phyloP scores from a whole-genome alignment of 1,140 invertebrate genomes.

The Drosophila mayri region DNA sequence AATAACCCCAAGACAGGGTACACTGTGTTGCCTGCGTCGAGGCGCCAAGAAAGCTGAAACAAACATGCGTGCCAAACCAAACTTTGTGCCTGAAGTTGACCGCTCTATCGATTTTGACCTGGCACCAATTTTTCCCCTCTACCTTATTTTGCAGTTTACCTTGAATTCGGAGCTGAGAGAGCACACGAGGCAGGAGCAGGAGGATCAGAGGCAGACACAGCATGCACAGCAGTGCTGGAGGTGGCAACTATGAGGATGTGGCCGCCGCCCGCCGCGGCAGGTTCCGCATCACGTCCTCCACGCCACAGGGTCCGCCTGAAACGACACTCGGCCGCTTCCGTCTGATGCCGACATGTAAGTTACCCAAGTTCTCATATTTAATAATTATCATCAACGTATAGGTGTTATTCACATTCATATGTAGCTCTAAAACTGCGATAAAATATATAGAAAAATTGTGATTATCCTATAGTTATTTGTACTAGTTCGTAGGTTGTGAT shows the following conservation, averaged over 20 bases:
- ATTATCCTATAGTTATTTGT: too few species aligned
- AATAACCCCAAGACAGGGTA: neutral
- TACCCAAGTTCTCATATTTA: neutral
- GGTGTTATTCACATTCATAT: too few species aligned
- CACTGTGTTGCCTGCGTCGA: constrained; percentile 26
- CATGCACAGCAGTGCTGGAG: constrained; percentile 70
- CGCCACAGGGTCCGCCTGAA: constrained; percentile 77
- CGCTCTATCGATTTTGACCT: constrained; percentile 36
- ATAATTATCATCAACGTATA: neutral
- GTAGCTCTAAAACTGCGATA: too few species aligned
- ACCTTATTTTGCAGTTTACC: constrained; percentile 40
- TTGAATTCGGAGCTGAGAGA: constrained; percentile 8
- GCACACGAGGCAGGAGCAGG: constrained; percentile 40
- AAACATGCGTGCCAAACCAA: constrained; percentile 21
- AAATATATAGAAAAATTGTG: too few species aligned
- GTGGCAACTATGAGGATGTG: constrained; percentile 77
- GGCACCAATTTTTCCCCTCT: constrained; percentile 9
- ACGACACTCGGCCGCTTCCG: constrained; percentile 83
- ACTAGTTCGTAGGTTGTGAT: too few species aligned
- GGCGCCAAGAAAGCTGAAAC: constrained; percentile 24
- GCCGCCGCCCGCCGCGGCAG: constrained; percentile 80
- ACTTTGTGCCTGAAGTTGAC: constrained; percentile 6
- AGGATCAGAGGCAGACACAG: constrained; percentile 17
- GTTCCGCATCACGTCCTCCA: constrained; percentile 81
- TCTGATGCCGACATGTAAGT: constrained; percentile 84